Base-by-base conservation (phyloP, 1,140 invertebrate genomes). In the Heliothis virescens region DNA sequence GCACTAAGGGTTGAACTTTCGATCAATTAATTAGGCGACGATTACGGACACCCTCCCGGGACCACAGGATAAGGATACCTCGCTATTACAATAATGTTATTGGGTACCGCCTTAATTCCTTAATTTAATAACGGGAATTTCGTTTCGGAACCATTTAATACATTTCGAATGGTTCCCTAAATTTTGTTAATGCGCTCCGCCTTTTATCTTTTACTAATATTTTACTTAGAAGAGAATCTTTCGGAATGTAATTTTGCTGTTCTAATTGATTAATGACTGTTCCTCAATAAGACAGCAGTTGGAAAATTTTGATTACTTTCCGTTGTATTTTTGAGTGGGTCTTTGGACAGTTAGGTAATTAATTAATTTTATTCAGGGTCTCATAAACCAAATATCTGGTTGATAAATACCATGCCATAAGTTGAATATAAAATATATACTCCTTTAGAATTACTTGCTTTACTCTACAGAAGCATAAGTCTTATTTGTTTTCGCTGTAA, bases 21-120 rank as follows among this genome's bases (percentile, higher is more conserved):
- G 89, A 94, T 94, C 93, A 93, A 94, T 94, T 94, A 94, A 94
- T 94, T 94, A 93, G 86, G 82, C 89, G 87, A 90, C 91, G 89
- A 93, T 92, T 91, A 90, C 82, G 84, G 83, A 87, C 85, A 77
- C 89, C 85, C 89, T 86, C 84, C 55, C 60, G 86, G 87, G 86
- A 83, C 83, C 77, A 26, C 81, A 80, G 83, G 86, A 86, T 88
- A 89, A 89, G 84, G 85, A 83, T 82, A 87, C 80, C 77, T 86
- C 83, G 83, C 84, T 89, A 92, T 90, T 87, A 92, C 87, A 88
- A 88, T 90, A 92, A 92, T 90, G 88, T 88, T 89, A 89, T 91
- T 91, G 60, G 74, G 74, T 62, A 90, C 81, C 78, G 76, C 52
- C 86, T 81, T 87, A 83, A 89, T 89, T 86, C 83, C 72, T 87